A percentile compares a stretch with the other conserved stretches of the same genome.
Evolutionary conservation across 2,888 invertebrate genomes (phyloP).

Genomic region (Drosophila pullipes): DNA sequence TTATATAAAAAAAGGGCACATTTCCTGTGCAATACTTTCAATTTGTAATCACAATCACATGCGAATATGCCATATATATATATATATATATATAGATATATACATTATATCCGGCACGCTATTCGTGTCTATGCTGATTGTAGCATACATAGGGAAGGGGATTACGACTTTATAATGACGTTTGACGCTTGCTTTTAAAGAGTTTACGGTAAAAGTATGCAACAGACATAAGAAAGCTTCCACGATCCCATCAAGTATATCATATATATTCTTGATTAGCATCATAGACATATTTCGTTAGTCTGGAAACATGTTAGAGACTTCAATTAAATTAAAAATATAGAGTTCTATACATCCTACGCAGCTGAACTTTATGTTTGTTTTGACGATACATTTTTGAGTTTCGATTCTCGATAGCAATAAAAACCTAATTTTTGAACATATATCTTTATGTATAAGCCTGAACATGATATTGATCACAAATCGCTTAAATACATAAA

Average conservation of each 20-base stretch:
- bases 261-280: not conserved
- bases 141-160: not conserved
- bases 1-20: conserved; percentile 20
- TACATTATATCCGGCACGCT: conserved; percentile 57
- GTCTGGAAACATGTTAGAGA: not conserved
- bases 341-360: not conserved
- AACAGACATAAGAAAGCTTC: not conserved
- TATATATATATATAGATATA: conserved; percentile 1
- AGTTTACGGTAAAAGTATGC: not conserved
- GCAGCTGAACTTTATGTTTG: not conserved
- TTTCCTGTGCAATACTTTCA: conserved; percentile 46
- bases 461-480: not conserved
- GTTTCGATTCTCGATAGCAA: not conserved
- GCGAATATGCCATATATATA: conserved; percentile 16
- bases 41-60: conserved; percentile 56
- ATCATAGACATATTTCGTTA: not conserved
- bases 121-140: conserved; percentile 26
- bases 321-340: not conserved
- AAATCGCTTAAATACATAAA: not conserved
- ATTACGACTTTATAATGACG: not conserved
- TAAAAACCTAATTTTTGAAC: no score
- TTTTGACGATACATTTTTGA: not conserved
- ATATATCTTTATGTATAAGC: not conserved
- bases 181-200: not conserved
- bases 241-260: not conserved